These are phyloP conservation scores for Paradoxurus hermaphroditus DNA, from an alignment of 2,113 vertebrate species.

Conservation along the genomic window DNA sequence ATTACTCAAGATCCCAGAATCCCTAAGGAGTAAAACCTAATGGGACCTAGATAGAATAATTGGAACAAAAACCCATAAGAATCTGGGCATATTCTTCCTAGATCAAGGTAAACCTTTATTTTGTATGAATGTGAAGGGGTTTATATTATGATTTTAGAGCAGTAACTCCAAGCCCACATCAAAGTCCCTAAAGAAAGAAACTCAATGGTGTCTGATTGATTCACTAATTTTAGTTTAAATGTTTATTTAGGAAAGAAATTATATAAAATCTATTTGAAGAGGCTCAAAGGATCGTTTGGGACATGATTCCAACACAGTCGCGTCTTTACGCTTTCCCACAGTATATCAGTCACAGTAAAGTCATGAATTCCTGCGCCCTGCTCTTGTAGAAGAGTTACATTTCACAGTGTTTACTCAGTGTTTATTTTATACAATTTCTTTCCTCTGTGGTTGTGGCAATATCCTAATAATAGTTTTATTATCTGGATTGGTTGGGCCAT, in stretches of 20 bases:
- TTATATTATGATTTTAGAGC: neutral
- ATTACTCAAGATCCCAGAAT: neutral
- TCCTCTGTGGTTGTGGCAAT: neutral
- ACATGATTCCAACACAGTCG: neutral
- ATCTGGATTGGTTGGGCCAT: neutral
- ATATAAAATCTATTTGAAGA: neutral
- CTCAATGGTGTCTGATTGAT: no score
- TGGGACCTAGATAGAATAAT: neutral
- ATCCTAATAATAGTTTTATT: neutral
- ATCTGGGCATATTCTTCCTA: neutral
- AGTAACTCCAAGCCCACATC: neutral
- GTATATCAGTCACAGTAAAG: neutral
- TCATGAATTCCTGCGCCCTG: neutral
- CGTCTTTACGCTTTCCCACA: neutral
- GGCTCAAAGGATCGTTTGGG: neutral
- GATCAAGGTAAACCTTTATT: neutral
- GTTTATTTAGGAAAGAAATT: no score
- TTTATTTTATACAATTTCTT: neutral
- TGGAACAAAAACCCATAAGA: neutral
- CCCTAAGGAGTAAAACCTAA: neutral
- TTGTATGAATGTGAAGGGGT: neutral
- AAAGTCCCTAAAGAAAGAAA: neutral
- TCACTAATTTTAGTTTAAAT: no score
- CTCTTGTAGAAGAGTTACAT: neutral
- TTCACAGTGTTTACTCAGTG: neutral